Base-by-base conservation (phyloP, 1,140 invertebrate genomes). In the Macrobrachium nipponense region DNA sequence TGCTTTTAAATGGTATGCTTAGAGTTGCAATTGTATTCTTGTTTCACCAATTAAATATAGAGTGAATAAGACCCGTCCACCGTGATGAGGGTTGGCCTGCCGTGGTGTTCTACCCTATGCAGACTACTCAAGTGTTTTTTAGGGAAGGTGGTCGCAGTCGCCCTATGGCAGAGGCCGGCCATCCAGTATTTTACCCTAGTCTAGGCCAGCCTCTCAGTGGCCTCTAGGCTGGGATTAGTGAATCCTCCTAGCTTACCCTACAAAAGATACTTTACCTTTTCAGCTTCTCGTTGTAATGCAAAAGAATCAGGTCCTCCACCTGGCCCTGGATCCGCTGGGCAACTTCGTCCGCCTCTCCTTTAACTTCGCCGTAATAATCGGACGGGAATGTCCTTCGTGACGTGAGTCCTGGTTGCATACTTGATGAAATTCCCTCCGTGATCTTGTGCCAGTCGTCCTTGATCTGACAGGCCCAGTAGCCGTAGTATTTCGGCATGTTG, bases 401-500 rank as follows among this genome's bases (percentile, higher is more conserved):
- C 36, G 68, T 86, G 84, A 11, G 84, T 80, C 66, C 84, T 80
- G 17, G 84, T 86, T 58, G 84, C 84, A 51, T 75, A 80, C 18
- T 62, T 77, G n/a, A 12, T 18, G n/a, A 80, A 86, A 2, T 61
- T 18, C 4, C 18, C 51, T 2, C 77, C 77, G 11, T 66, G 2
- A 80, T 27, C 58, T 11, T 73, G 0, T 64, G 68, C 10, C 23
- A 36, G 18, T 18, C n/a, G 59, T 80, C 84, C 8, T 15, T 14
- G 2, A 86, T 18, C 10, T 61, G 58, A 23, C 64, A 72, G 12
- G 84, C 70, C 84, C 84, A 86, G n/a, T 86, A 80, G 2, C 84
- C 84, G 14, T 80, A 75, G 43, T 85, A 85, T n/a, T 85, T 80
- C 3, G 84, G 84, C 84, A 86, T 80, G 77, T 86, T 86, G 7